Percentiles rank a stretch among this genome's conserved stretches.
phyloP scores from a whole-genome alignment of 2,113 vertebrate species.

The Thunnus maccoyii region DNA sequence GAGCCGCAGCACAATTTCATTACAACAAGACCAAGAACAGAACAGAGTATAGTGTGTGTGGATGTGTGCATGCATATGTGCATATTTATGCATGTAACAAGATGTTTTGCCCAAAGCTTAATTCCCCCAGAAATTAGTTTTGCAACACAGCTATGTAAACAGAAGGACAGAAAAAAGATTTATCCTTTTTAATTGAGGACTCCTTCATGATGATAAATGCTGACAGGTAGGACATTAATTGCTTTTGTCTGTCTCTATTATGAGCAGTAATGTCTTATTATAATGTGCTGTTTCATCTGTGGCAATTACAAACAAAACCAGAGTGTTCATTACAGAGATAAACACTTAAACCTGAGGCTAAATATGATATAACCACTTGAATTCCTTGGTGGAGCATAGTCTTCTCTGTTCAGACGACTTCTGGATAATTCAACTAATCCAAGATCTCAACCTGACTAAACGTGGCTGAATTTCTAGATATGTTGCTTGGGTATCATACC shows the following conservation, averaged over 20 bases:
- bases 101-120: conserved; percentile 43
- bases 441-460: conserved; percentile 20
- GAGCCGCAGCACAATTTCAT: conserved; percentile 28
- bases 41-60: background rate
- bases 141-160: conserved; percentile 18
- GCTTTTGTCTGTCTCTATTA: conserved; percentile 47
- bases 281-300: conserved; percentile 20
- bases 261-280: conserved; percentile 41
- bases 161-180: conserved; percentile 41
- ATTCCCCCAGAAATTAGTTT: conserved; percentile 51
- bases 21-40: conserved; percentile 20
- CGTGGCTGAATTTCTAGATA: conserved; percentile 2
- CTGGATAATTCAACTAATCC: conserved; percentile 10
- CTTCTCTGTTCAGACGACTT: background rate
- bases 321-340: conserved; percentile 12
- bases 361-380: background rate
- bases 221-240: conserved; percentile 47
- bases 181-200: conserved; percentile 56
- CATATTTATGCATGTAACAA: conserved; percentile 13
- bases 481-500: background rate
- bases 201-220: conserved; percentile 50
- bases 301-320: conserved; percentile 27
- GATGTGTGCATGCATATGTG: background rate
- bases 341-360: conserved; percentile 7
- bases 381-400: conserved; percentile 8